phyloP scores from a whole-genome alignment of 2,888 invertebrate genomes.

The Diarsia dahlii region DNA sequence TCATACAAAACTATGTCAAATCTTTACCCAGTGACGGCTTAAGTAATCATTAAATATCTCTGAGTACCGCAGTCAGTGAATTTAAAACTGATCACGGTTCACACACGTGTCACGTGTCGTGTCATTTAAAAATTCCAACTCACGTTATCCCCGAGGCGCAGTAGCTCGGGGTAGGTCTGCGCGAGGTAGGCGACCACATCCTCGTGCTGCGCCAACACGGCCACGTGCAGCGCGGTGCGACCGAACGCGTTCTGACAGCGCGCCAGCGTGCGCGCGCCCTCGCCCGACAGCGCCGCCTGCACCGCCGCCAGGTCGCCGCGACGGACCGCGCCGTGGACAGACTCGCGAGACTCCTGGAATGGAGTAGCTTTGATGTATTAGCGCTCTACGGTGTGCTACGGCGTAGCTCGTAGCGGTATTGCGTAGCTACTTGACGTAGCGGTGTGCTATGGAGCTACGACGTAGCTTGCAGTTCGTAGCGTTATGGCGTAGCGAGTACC shows the following conservation, averaged over 20 bases:
- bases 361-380: not conserved
- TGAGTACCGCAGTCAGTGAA: too few relatives aligned
- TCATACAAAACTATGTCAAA: too few relatives aligned
- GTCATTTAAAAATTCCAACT: conserved; percentile 73
- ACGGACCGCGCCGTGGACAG: conserved; percentile 93
- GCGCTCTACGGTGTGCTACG: not conserved
- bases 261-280: conserved; percentile 84
- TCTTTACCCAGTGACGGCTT: too few relatives aligned
- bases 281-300: conserved; percentile 89
- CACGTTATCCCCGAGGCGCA: conserved; percentile 96
- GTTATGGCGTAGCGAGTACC: not conserved
- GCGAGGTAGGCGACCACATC: conserved; percentile 95
- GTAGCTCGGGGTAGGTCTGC: conserved; percentile 93
- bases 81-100: too few relatives aligned
- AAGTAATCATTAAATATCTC: too few relatives aligned
- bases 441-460: not conserved
- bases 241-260: conserved; percentile 92
- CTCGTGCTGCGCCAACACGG: conserved; percentile 95
- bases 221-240: conserved; percentile 95
- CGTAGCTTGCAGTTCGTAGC: not conserved
- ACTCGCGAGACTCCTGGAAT: conserved; percentile 94
- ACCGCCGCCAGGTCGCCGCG: conserved; percentile 91
- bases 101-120: too few relatives aligned
- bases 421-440: not conserved
- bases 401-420: not conserved